A percentile compares a stretch with the other conserved stretches of the same genome.
Evolutionary conservation across 2,888 invertebrate species (phyloP).

Genomic region (Maniola hyperantus): DNA sequence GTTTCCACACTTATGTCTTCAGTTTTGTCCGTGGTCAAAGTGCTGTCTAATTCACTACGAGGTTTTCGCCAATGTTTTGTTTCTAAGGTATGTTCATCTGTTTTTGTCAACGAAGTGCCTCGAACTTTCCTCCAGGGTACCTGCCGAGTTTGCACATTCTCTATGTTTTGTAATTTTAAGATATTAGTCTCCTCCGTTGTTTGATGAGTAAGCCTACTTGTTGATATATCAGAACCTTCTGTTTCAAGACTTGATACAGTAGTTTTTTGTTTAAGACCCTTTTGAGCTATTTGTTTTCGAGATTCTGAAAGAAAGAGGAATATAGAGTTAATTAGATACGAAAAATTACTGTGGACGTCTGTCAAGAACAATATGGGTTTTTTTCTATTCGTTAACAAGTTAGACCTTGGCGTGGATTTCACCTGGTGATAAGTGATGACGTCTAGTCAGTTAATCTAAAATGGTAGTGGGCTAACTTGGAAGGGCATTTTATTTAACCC

Average conservation of each 20-base stretch:
- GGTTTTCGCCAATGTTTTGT: constrained; percentile 53
- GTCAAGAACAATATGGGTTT: not conserved
- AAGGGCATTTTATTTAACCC: too few relatives aligned
- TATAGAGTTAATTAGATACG: not conserved
- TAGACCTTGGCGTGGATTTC: too few relatives aligned
- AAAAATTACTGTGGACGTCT: not conserved
- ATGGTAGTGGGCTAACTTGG: too few relatives aligned
- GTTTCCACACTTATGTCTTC: constrained; percentile 39
- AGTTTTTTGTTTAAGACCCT: constrained; percentile 58
- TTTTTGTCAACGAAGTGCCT: constrained; percentile 38
- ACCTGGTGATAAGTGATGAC: too few relatives aligned
- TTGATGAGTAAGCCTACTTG: constrained; percentile 55
- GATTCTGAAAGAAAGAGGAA: constrained; percentile 54
- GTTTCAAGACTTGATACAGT: constrained; percentile 46
- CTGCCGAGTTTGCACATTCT: constrained; percentile 60
- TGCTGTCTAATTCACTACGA: constrained; percentile 39
- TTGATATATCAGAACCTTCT: constrained; percentile 47
- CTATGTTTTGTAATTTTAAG: constrained; percentile 57
- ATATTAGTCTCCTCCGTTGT: constrained; percentile 71
- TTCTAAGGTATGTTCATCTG: constrained; percentile 46
- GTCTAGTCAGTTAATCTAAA: too few relatives aligned
- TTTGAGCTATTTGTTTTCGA: constrained; percentile 51
- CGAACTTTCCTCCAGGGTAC: constrained; percentile 65
- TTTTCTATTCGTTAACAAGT: not conserved
- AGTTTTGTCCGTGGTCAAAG: constrained; percentile 9